Evolutionary conservation across 1,140 invertebrate genomes (phyloP).

Genomic region (Charaxes varanes): DNA sequence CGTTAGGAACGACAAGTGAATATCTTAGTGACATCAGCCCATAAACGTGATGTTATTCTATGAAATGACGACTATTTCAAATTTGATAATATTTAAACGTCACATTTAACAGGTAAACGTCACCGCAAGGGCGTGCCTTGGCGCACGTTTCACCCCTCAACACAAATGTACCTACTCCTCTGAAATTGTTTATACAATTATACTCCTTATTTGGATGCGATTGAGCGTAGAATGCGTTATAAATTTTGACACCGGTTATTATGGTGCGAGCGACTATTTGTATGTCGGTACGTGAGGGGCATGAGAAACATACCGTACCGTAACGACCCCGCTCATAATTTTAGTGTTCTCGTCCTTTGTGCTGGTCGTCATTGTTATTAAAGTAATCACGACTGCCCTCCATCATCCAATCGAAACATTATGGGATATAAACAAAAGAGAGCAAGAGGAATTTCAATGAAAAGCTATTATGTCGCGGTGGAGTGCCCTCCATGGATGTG

Average conservation of each 20-base stretch:
- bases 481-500: conserved; percentile 52
- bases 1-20: not conserved
- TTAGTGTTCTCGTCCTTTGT: conserved; percentile 62
- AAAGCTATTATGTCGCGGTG: conserved; percentile 66
- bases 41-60: conserved; percentile 26
- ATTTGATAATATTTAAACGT: conserved; percentile 57
- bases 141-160: conserved; percentile 1
- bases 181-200: conserved; percentile 19
- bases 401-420: conserved; percentile 70
- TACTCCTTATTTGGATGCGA: conserved; percentile 23
- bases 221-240: conserved; percentile 25
- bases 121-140: conserved; percentile 28
- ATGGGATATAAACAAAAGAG: conserved; percentile 72
- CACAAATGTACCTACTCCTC: conserved; percentile 5
- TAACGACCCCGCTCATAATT: conserved; percentile 59
- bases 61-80: conserved; percentile 56
- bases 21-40: conserved; percentile 17
- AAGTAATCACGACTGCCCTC: conserved; percentile 67
- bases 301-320: conserved; percentile 43
- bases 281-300: conserved; percentile 52
- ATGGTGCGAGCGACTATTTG: conserved; percentile 21
- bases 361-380: conserved; percentile 66
- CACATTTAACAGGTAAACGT: conserved; percentile 45
- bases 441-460: conserved; percentile 68
- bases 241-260: conserved; percentile 19